These are phyloP conservation scores for Sphinx pinastri DNA, from an alignment of 2,888 invertebrate species.

Conservation along the genomic window DNA sequence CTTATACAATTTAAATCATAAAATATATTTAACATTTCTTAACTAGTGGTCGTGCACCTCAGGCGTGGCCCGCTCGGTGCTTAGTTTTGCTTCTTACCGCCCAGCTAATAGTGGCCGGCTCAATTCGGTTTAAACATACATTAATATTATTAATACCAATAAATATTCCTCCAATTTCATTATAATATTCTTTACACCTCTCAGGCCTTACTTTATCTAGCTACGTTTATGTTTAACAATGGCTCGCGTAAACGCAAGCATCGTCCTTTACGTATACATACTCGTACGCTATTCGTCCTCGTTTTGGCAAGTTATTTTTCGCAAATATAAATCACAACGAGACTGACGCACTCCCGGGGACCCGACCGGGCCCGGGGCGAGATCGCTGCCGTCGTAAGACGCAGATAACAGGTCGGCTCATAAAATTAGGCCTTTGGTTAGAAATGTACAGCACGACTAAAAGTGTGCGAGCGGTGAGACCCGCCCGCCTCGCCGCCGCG, in stretches of 20 bases:
- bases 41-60: constrained; percentile 5
- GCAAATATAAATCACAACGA: constrained; percentile 7
- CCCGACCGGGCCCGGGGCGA: neutral
- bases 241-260: neutral
- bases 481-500: neutral
- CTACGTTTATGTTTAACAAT: constrained; percentile 1
- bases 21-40: constrained; percentile 3
- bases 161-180: constrained; percentile 8
- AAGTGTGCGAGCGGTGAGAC: neutral
- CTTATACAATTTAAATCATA: neutral
- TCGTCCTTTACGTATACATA: neutral
- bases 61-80: neutral
- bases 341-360: neutral
- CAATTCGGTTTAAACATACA: constrained; percentile 13
- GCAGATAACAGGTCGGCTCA: neutral
- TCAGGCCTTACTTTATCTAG: constrained; percentile 7
- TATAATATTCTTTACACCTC: neutral
- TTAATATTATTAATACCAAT: constrained; percentile 6
- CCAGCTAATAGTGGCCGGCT: neutral
- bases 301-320: constrained; percentile 11
- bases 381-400: constrained; percentile 24
- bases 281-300: neutral
- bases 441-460: neutral
- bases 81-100: neutral
- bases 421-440: constrained; percentile 17